Percentiles rank a stretch among this genome's conserved stretches.
Conservation (phyloP, 2,888 invertebrate species). For the Acanthosepion pharaonis region DNA sequence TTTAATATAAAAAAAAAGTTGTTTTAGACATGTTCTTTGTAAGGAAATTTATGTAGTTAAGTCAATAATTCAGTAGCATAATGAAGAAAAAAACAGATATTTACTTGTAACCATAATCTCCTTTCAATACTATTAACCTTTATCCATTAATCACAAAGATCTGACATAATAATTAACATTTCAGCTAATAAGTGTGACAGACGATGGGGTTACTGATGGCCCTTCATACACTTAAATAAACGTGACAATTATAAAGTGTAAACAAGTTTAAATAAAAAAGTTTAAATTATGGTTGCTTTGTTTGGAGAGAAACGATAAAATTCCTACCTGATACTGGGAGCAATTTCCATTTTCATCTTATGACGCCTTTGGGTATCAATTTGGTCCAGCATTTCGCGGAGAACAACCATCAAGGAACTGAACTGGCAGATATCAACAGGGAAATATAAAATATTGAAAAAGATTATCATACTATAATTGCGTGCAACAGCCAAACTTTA, state of each 20-base stretch:
- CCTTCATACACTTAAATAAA: not conserved
- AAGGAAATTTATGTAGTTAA: no score
- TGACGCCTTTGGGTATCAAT: conserved; percentile 85
- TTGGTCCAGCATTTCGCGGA: conserved; percentile 88
- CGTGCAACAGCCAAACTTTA: not conserved
- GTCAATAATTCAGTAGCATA: no score
- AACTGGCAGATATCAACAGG: conserved; percentile 58
- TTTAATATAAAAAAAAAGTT: no score
- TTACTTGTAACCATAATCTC: no score
- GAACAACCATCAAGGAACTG: conserved; percentile 84
- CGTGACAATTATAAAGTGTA: not conserved
- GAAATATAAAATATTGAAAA: conserved; percentile 12
- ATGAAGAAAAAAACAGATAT: no score
- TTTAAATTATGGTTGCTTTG: no score
- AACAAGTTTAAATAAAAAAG: not conserved
- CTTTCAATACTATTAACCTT: no score
- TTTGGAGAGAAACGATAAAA: not conserved
- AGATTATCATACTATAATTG: not conserved
- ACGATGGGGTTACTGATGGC: no score
- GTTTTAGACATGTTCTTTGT: no score
- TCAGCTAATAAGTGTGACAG: no score
- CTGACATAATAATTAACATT: no score
- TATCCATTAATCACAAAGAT: no score
- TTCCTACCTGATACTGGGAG: conserved; percentile 40
- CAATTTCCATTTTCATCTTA: conserved; percentile 86